Evolutionary conservation across 2,113 vertebrate genomes (phyloP), one percentile per base, ranked within the genome.

Genomic region (Steatornis caripensis): DNA sequence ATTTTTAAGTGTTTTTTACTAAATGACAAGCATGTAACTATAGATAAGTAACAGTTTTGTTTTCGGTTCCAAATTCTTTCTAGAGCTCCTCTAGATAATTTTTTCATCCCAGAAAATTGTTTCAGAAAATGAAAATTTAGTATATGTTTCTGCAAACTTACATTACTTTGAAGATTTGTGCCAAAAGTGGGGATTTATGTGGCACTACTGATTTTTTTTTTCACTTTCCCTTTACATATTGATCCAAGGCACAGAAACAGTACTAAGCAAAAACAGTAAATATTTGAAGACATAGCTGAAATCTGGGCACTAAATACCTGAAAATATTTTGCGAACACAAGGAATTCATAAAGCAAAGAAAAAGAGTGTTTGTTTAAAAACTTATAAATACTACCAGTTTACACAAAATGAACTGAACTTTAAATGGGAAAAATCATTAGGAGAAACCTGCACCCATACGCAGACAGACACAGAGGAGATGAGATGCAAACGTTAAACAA

Each of bases 31-130:
- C 2, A 5, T 24, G 9, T 9, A 85, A 27, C 20, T 55, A n/a
- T 11, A 30, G 14, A 22, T 55, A 49, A 34, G 18, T 19, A 70
- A 36, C 8, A 34, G 7, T 26, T 78, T 37, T 74, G 5, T 65
- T 84, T 75, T 87, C 30, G n/a, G 55, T 45, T 14, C 7, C 82
- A 45, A 57, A 36, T 68, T 71, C 7, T 80, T 94, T 45, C 51
- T 58, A 37, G 36, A 71, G 9, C 1, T 76, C 15, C 8, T 79
- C 14, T 26, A 41, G n/a, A 23, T 48, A 43, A 24, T 58, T 41
- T 13, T 3, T 3, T 3, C 0, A 17, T 34, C 6, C 2, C 9
- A 23, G 15, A 57, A 57, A 84, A 32, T 30, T 29, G 5, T 71
- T 90, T 68, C 12, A 83, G 65, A 76, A 91, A 46, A 15, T 24